Conservation (phyloP, 2,797 vertebrate species). For the Taenioides sp. region DNA sequence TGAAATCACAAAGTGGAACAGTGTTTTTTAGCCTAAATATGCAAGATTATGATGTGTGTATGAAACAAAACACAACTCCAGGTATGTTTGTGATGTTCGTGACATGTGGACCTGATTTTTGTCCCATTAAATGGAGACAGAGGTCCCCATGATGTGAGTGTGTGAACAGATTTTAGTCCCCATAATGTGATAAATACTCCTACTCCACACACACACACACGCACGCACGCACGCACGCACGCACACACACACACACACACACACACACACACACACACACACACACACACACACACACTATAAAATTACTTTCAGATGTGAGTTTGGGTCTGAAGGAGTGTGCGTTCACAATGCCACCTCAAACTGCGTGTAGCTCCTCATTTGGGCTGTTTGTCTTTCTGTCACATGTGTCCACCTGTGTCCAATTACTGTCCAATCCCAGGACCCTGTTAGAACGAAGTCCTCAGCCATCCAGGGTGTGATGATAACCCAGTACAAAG, state of each 20-base stretch:
- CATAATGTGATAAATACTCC: constrained; percentile 26
- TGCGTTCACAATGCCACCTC: constrained; percentile 48
- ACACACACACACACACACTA: constrained; percentile 41
- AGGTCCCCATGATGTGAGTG: too few relatives aligned
- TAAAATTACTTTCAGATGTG: constrained; percentile 83
- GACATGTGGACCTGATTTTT: too few relatives aligned
- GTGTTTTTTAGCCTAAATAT: too few relatives aligned
- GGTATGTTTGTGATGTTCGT: too few relatives aligned
- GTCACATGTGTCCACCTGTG: constrained; percentile 50
- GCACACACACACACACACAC: constrained; percentile 23
- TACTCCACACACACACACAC: constrained; percentile 23
- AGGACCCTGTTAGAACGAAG: constrained; percentile 25
- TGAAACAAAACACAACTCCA: too few relatives aligned
- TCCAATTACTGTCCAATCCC: constrained; percentile 42
- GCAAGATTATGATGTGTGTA: too few relatives aligned
- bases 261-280: too few relatives aligned
- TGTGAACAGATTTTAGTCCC: too few relatives aligned
- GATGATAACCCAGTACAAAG: constrained; percentile 51
- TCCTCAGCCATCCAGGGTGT: constrained; percentile 6
- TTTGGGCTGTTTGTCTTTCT: constrained; percentile 47
- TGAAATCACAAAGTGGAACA: too few relatives aligned
- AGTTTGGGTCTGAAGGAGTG: constrained; percentile 47
- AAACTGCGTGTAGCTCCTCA: constrained; percentile 25
- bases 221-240: constrained; percentile 30
- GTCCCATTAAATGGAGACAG: too few relatives aligned